Evolutionary conservation across 2,113 vertebrate species (phyloP), one percentile per base, ranked within the genome.

Genomic region (Thamnophis sirtalis): DNA sequence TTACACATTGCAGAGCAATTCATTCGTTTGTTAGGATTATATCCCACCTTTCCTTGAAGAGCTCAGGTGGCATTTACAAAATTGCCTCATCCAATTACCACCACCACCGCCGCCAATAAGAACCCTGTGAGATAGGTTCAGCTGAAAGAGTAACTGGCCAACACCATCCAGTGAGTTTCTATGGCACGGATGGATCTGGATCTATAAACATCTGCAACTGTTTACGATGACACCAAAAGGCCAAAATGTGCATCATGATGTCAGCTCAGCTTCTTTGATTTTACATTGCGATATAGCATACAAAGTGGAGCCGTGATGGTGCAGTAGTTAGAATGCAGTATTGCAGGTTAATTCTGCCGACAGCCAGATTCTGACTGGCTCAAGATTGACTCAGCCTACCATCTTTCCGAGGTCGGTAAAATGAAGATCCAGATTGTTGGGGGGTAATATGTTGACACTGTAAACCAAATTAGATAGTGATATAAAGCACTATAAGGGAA

Each of bases 1-100:
- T 93, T 85, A 92, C 89, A 51, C 24, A 6, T 54, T 33, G 86
- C 56, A 9, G 63, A 43, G 90, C 92, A 94, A 53, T 73, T 33
- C n/a, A 17, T n/a, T 73, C 4, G 5, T 33, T 33, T 73, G n/a
- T 73, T 73, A 33, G 63, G 63, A 33, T 73, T 17, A 73, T 33
- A 33, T 73, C 13, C 63, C n/a, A 28, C 9, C 26, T 73, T 73
- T 73, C 63, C 63, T 63, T 63, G 60, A 63, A 28, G 9, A 63
- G 60, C 26, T 63, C 63, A n/a, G 63, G 11, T 68, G 9, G 28
- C 28, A 68, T 68, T n/a, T 68, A n/a, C 10, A 68, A n/a, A 68
- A 68, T 28, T 68, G 63, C 63, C 4, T 68, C 63, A 68, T 60
- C 24, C 58, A 60, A 26, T 55, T 55, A 19, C 43, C 43, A 43